Evolutionary conservation across 1,140 invertebrate species (phyloP), one percentile per base, ranked within the genome.

Genomic region (Phocides pigmalion): DNA sequence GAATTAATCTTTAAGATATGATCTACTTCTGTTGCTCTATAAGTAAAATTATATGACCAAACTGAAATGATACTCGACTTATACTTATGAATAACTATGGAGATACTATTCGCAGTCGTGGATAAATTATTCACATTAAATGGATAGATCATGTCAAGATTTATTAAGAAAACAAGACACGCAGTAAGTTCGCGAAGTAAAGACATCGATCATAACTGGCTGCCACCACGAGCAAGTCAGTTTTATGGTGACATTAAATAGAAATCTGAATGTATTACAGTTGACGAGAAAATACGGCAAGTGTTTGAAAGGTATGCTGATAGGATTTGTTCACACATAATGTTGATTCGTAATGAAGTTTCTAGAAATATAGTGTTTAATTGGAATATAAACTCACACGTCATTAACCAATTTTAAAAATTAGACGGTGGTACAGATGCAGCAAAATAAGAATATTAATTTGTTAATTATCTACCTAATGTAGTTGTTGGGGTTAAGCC

Each of bases 181-280:
- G 25, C 54, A 20, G 25, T n/a, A n/a, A 46, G 12, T n/a, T 16
- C 12, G 22, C 20, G 39, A 15, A 44, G 39, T 59, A 11, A 59
- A 59, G 41, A 44, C 41, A 59, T 59, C 54, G 54, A 59, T 59
- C 54, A 59, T 59, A 59, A 14, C 54, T 28, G 14, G 41, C 42
- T 44, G 54, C 28, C 54, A 59, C 22, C 5, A 6, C 53, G 20
- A 25, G 39, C 12, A 37, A 46, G 54, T 46, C 54, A 59, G 54
- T 42, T 59, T 59, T 46, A 35, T 11, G 54, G 46, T 19, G 54
- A 59, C 42, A 39, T 20, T 12, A 46, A 59, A 59, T 59, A 59
- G 41, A 59, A 59, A 59, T 59, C 54, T 32, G 54, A 46, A 59
- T 59, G 42, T 46, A 46, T 44, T 46, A 32, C 12, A 17, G 35